Percentiles rank a stretch among this genome's conserved stretches.
Evolutionary conservation across 1,140 invertebrate genomes (phyloP).

Genomic region (Tetramorium parvispinum): DNA sequence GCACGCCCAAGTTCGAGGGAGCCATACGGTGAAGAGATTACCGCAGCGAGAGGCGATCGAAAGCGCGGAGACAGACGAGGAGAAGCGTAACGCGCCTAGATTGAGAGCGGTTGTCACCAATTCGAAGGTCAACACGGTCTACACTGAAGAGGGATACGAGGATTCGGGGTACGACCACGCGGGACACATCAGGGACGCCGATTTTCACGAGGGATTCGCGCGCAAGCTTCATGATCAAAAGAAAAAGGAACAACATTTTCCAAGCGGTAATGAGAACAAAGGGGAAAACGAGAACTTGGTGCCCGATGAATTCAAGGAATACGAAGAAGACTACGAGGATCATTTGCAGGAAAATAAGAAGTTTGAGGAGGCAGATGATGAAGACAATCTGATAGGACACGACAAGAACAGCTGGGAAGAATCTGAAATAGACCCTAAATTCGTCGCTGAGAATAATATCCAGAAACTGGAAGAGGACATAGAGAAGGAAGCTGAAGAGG

Average conservation of each 20-base stretch:
- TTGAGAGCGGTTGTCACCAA: constrained; percentile 89
- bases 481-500: constrained; percentile 70
- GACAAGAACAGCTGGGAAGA: constrained; percentile 15
- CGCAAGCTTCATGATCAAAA: constrained; percentile 75
- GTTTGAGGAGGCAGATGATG: background rate
- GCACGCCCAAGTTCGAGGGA: constrained; percentile 89
- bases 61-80: constrained; percentile 87
- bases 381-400: constrained; percentile 12
- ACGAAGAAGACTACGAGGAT: constrained; percentile 65
- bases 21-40: constrained; percentile 87
- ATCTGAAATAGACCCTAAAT: constrained; percentile 71
- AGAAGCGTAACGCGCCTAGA: constrained; percentile 87
- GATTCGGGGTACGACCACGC: constrained; percentile 92
- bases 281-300: background rate
- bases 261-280: background rate
- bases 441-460: constrained; percentile 71
- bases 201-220: constrained; percentile 84
- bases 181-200: constrained; percentile 89
- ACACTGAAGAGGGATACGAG: constrained; percentile 92
- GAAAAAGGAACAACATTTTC: constrained; percentile 9
- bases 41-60: constrained; percentile 86
- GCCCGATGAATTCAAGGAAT: constrained; percentile 44
- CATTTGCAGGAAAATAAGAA: background rate
- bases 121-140: constrained; percentile 90
- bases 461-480: constrained; percentile 78